Base-by-base conservation (phyloP, 1,140 invertebrate species). In the Conus betulinus region DNA sequence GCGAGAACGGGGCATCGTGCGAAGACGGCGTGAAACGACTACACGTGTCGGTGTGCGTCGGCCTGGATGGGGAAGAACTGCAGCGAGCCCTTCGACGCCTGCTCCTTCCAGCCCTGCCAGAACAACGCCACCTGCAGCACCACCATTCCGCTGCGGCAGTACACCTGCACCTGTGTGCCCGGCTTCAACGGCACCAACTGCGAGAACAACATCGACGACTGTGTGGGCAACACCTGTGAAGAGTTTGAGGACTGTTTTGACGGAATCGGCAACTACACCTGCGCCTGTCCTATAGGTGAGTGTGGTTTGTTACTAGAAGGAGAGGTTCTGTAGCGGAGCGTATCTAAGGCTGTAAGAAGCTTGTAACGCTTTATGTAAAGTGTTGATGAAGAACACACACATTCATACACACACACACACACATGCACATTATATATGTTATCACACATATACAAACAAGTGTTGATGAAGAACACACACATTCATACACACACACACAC, bases 11-110 rank as follows among this genome's bases (percentile, higher is more conserved):
- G 15, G 94, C 90, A 13, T 87, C 67, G n/a, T 94, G 94, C 86
- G 86, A 79, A 10, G 98, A 99, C 95, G 96, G 96, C 15, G 96
- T 98, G 76, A 98, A 98, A 98, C 95, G 97, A 96, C 88, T 99
- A 97, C 90, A 71, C 52, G 51, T 94, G 93, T 88, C 87, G 79
- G 52, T 94, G 94, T 82, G 79, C 88, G 1, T 1, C 85, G 6
- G 88, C 91, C 3, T 93, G 91, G 91, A 93, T 92, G 91, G 93
- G 93, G 10, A 98, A 98, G 92, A 96, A 98, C 0, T 99, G 98
- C 93, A 98, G 98, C 92, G 97, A 98, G 0, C 97, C 98, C 92
- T 99, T 98, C 97, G 81, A 94, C 82, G 92, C 93, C 3, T 94
- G 94, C 87, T 25, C 78, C 6, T 88, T 87, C 27, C 76, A 78